A percentile compares a stretch with the other conserved stretches of the same genome.
phyloP scores from a whole-genome alignment of 1,140 invertebrate species.

The Macrobrachium nipponense region DNA sequence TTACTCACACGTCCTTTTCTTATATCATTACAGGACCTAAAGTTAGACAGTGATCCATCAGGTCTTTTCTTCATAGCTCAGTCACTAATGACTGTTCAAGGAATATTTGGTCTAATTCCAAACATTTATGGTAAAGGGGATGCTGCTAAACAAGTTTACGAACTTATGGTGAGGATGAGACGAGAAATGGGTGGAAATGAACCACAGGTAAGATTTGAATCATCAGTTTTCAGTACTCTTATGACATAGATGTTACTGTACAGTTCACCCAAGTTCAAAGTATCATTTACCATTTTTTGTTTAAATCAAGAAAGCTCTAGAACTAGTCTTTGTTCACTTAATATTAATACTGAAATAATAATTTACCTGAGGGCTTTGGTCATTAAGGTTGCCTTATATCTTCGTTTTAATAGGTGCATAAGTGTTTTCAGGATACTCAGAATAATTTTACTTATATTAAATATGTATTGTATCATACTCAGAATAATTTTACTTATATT shows the following conservation, averaged over 20 bases:
- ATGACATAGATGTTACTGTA: background rate
- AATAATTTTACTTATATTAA: too few species aligned
- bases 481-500: too few species aligned
- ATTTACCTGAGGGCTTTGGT: too few species aligned
- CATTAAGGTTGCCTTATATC: too few species aligned
- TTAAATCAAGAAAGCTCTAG: too few species aligned
- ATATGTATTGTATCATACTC: too few species aligned
- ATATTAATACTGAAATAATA: too few species aligned
- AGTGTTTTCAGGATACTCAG: too few species aligned
- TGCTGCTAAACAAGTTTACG: conserved; percentile 88
- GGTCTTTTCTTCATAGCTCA: conserved; percentile 89
- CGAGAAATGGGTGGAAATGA: conserved; percentile 74
- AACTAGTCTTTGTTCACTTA: too few species aligned
- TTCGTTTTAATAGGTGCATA: too few species aligned
- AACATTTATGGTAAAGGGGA: conserved; percentile 91
- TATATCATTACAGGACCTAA: conserved; percentile 76
- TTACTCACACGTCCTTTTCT: too few species aligned
- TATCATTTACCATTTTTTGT: too few species aligned
- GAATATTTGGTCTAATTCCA: conserved; percentile 89
- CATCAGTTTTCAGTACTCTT: conserved; percentile 49
- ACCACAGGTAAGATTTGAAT: conserved; percentile 64
- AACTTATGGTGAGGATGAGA: conserved; percentile 84
- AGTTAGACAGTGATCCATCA: conserved; percentile 89
- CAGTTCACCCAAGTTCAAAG: background rate
- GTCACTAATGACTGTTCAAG: conserved; percentile 86